Conservation (phyloP, 2,113 vertebrate species). For the Sapajus apella region DNA sequence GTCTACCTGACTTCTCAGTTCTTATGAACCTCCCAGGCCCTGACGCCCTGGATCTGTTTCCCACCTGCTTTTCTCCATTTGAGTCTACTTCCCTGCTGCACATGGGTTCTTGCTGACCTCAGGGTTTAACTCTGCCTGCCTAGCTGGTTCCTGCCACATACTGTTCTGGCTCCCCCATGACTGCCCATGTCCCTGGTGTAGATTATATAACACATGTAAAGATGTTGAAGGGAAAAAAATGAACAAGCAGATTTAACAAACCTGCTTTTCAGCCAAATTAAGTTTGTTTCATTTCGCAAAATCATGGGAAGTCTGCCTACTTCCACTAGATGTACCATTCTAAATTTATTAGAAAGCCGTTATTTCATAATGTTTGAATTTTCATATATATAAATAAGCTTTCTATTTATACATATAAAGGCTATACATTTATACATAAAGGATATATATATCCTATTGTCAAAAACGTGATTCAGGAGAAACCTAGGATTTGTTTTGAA, state of each 20-base stretch:
- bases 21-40: not conserved
- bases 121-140: not conserved
- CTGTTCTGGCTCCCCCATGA: not conserved
- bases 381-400: not conserved
- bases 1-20: not conserved
- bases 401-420: too few relatives aligned
- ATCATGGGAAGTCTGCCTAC: not conserved
- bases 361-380: not conserved
- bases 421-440: too few relatives aligned
- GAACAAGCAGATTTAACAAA: not conserved
- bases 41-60: not conserved
- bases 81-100: not conserved
- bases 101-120: not conserved
- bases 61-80: not conserved
- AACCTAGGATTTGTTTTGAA: not conserved
- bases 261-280: slow-evolving; percentile 18
- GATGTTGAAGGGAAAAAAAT: not conserved
- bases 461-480: not conserved
- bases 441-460: not conserved
- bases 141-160: not conserved
- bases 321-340: not conserved
- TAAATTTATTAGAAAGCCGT: not conserved
- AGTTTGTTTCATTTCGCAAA: slow-evolving; percentile 20
- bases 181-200: not conserved
- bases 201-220: not conserved